phyloP scores from a whole-genome alignment of 2,113 vertebrate genomes.

The Neogobius melanostomus region DNA sequence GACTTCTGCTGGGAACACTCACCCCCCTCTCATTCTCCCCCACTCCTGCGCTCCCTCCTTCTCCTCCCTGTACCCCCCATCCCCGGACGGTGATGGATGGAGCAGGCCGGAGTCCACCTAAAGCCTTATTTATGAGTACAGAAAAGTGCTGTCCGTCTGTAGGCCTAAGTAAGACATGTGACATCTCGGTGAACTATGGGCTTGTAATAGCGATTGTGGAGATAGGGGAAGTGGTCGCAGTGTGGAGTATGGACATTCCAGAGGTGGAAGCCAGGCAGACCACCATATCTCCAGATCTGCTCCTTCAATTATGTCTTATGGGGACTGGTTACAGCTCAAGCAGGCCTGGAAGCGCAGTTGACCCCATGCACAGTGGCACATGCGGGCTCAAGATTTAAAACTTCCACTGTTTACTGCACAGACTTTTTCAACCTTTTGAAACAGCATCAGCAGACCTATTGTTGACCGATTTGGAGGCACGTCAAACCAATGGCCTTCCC shows the following conservation, averaged over 20 bases:
- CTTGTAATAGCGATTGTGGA: constrained; percentile 56
- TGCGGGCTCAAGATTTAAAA: constrained; percentile 5
- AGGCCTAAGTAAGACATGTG: constrained; percentile 52
- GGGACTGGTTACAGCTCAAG: not conserved
- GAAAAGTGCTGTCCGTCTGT: constrained; percentile 52
- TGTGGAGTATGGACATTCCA: constrained; percentile 65
- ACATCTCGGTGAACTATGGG: constrained; percentile 63
- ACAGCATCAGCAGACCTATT: not conserved
- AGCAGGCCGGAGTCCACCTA: constrained; percentile 64
- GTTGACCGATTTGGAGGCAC: not conserved
- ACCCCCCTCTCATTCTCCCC: constrained; percentile 35
- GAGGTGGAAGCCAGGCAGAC: constrained; percentile 62
- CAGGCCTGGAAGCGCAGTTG: constrained; percentile 2
- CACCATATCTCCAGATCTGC: constrained; percentile 54
- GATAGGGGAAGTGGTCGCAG: constrained; percentile 50
- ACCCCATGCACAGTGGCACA: constrained; percentile 5
- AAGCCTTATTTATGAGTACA: constrained; percentile 69
- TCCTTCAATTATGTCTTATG: constrained; percentile 48
- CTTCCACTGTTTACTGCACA: constrained; percentile 2
- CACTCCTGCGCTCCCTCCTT: constrained; percentile 28
- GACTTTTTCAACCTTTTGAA: not conserved
- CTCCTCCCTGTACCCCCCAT: constrained; percentile 32
- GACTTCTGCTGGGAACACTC: constrained; percentile 64
- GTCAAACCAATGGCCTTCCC: not conserved
- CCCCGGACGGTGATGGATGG: constrained; percentile 69